Conservation (phyloP, 2,113 vertebrate species). For the Archocentrus centrarchus region DNA sequence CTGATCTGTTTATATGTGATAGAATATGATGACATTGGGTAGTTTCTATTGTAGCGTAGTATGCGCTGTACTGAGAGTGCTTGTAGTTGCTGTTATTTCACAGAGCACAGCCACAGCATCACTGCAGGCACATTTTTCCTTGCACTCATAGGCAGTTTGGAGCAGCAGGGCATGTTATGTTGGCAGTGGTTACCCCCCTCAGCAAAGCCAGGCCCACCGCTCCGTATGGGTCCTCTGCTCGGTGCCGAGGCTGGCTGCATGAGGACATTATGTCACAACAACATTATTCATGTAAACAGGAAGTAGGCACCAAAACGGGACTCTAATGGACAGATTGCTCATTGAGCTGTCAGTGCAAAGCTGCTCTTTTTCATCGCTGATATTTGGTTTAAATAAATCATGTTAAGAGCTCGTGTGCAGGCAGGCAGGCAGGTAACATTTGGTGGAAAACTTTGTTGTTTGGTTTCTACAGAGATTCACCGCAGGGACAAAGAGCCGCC, state of each 20-base stretch:
- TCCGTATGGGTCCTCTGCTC: background rate
- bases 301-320: background rate
- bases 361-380: background rate
- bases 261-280: background rate
- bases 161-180: conserved; percentile 14
- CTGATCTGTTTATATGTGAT: no score
- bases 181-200: conserved; percentile 11
- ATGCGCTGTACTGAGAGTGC: no score
- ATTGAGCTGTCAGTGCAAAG: background rate
- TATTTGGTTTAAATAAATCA: background rate
- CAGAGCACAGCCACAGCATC: background rate
- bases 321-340: background rate
- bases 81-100: background rate
- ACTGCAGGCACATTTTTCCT: fast-evolving
- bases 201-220: background rate
- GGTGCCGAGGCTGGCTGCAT: background rate
- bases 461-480: background rate
- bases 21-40: no score
- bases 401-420: background rate
- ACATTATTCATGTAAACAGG: conserved; percentile 11
- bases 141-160: background rate
- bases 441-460: background rate
- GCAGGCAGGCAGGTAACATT: conserved; percentile 1
- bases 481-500: background rate
- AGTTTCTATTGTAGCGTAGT: no score